Conservation (phyloP, 2,113 vertebrate genomes). For the Anguilla rostrata region DNA sequence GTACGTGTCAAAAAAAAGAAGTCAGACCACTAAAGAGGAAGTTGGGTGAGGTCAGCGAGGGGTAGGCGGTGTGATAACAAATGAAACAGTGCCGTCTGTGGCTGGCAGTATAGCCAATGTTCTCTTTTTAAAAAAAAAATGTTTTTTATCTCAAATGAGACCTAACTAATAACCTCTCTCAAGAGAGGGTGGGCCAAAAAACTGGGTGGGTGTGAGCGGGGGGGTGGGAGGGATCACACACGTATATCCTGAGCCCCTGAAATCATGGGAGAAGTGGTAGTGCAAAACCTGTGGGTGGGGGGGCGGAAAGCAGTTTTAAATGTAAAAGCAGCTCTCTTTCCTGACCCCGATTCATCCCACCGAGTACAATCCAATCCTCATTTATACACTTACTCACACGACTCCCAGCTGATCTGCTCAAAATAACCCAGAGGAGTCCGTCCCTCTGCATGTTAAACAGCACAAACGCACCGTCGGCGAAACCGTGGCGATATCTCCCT, state of each 20-base stretch:
- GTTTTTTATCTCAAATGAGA: no score
- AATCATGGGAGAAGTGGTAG: no score
- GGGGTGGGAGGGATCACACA: no score
- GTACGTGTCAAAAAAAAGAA: neutral
- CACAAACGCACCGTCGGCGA: neutral
- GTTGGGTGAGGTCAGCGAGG: neutral
- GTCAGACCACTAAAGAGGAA: neutral
- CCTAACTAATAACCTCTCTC: no score
- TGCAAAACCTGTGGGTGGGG: neutral
- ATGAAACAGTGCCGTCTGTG: neutral
- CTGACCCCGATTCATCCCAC: neutral
- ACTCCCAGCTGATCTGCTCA: neutral
- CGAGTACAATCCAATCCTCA: neutral
- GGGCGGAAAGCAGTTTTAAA: neutral
- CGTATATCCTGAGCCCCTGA: no score
- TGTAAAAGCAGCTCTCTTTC: neutral
- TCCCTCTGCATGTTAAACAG: neutral
- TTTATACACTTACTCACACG: neutral
- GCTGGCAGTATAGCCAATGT: no score
- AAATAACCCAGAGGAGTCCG: neutral
- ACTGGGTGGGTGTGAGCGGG: no score
- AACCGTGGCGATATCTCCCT: neutral
- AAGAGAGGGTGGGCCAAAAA: no score
- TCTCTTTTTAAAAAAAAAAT: no score
- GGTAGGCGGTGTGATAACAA: neutral